Percentiles rank a stretch among this genome's conserved stretches.
Conservation (phyloP, 2,888 invertebrate species). For the Cremastinae sp. region DNA sequence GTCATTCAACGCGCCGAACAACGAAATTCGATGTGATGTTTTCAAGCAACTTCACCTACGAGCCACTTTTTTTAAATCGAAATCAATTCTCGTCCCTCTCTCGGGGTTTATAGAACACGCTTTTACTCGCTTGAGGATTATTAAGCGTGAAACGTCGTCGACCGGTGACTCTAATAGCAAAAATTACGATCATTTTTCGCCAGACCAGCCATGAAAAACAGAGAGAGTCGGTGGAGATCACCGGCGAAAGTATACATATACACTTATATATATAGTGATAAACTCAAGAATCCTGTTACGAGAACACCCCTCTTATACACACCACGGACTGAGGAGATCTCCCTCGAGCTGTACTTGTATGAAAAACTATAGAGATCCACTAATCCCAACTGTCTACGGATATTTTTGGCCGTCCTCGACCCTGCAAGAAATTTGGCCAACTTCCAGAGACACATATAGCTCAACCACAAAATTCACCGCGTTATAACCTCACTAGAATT, state of each 20-base stretch:
- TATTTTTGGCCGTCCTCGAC: constrained; percentile 67
- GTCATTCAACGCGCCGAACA: neutral
- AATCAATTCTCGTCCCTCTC: too few species aligned
- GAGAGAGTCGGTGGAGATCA: constrained; percentile 27
- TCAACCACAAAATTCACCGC: constrained; percentile 25
- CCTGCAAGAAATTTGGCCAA: constrained; percentile 73
- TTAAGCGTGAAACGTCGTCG: constrained; percentile 1
- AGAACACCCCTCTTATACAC: neutral
- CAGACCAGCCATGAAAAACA: constrained; percentile 30
- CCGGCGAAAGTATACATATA: neutral
- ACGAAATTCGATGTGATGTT: neutral
- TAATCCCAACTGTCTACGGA: constrained; percentile 68
- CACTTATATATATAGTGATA: neutral
- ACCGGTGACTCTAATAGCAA: constrained; percentile 35
- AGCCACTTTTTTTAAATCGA: too few species aligned
- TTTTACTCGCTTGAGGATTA: neutral
- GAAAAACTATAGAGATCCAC: constrained; percentile 69
- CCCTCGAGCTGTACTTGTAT: constrained; percentile 16
- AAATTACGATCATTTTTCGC: constrained; percentile 48
- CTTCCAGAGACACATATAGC: constrained; percentile 66
- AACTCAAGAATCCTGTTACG: neutral
- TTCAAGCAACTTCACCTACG: too few species aligned
- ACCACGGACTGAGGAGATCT: constrained; percentile 24
- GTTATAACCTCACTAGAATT: constrained; percentile 14
- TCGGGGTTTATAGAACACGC: too few species aligned